Base-by-base conservation (phyloP, 2,888 invertebrate genomes). In the Sinelater perroti region DNA sequence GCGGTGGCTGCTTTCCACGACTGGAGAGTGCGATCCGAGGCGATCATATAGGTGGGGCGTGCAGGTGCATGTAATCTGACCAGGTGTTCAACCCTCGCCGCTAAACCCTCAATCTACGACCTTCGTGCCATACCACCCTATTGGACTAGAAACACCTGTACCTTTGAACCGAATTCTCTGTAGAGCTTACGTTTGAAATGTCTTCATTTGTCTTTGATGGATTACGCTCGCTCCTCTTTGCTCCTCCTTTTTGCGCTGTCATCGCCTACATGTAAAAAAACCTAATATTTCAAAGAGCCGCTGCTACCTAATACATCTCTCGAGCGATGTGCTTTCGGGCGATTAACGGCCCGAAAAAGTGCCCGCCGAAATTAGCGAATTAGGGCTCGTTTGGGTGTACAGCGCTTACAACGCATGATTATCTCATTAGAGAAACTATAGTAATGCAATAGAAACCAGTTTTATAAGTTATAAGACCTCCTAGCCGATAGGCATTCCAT, bases 1-100 rank as follows among this genome's bases (percentile, higher is more conserved):
- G n/a, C n/a, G n/a, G n/a, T n/a, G n/a, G n/a, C n/a, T n/a, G n/a
- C n/a, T n/a, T n/a, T n/a, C n/a, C n/a, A 30, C 30, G 63, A 65
- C 63, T 61, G 65, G 56, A 63, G 7, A 4, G 60, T 61, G 65
- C 65, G 67, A 68, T 67, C 64, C 61, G 66, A 68, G 61, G 64
- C 54, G 54, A 63, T 62, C 50, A 62, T 56, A 60, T 58, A 58
- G 45, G 60, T 60, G 45, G 64, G 64, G 62, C 57, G 64, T 66
- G 63, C 69, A 69, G 69, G 69, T 69, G 69, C 52, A 62, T 64
- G 69, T 68, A 69, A 69, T 69, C 62, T 65, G 38, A 60, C 63
- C 69, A 69, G 69, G 69, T 69, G 69, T 68, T 67, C 65, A 38
- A 54, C 59, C 67, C 64, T 54, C 63, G 61, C 60, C 60, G 61